Percentiles rank a stretch among this genome's conserved stretches.
Conservation (phyloP, 2,113 vertebrate species). For the Dipodomys merriami region DNA sequence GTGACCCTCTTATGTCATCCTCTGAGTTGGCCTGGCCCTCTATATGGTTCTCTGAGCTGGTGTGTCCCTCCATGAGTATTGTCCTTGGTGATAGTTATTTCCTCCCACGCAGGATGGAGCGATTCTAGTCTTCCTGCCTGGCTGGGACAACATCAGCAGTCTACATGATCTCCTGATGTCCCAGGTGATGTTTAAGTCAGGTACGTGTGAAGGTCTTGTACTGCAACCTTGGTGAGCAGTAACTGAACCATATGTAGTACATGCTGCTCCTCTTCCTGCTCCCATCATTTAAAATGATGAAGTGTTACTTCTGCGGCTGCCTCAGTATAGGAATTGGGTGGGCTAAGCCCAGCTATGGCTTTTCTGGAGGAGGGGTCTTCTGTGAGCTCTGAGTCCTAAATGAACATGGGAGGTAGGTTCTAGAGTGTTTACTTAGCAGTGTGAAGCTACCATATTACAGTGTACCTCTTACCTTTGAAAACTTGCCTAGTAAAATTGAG, state of each 20-base stretch:
- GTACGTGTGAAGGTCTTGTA: constrained; percentile 81
- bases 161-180: constrained; percentile 95
- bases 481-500: constrained; percentile 16
- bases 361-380: not conserved
- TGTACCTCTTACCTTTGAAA: not conserved
- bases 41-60: no score
- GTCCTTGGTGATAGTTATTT: constrained; percentile 29
- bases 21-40: no score
- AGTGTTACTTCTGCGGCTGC: not conserved
- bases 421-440: constrained; percentile 16
- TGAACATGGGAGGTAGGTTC: not conserved
- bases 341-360: not conserved
- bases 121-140: constrained; percentile 97
- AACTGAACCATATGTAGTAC: not conserved
- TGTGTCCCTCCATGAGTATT: no score
- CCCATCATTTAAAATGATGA: not conserved
- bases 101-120: constrained; percentile 91
- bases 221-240: not conserved
- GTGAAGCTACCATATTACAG: not conserved
- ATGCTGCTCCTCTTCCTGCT: not conserved
- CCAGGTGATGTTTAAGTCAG: constrained; percentile 97
- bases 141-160: constrained; percentile 98
- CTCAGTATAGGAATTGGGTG: not conserved
- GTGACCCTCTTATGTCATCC: no score
- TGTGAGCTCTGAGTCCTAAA: not conserved